Evolutionary conservation across 2,113 vertebrate species (phyloP).

Genomic region (Xenopus tropicalis): UCB_Xtro_10.0 CM004450.2:11978001-11978500

Average conservation of each 20-base stretch:
- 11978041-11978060: no score
- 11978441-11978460: conserved; percentile 51
- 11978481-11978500: conserved; percentile 7
- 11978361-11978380: conserved; percentile 69
- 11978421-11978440: conserved; percentile 66
- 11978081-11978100: no score
- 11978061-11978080: no score
- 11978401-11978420: conserved; percentile 62
- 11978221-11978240: neutral
- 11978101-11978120: no score
- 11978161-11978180: no score
- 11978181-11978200: no score
- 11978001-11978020: no score
- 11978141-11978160: no score
- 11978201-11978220: neutral
- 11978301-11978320: conserved; percentile 65
- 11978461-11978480: neutral
- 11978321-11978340: conserved; percentile 65
- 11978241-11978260: conserved; percentile 29
- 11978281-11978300: conserved; percentile 54
- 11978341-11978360: conserved; percentile 56
- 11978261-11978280: conserved; percentile 71
- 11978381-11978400: conserved; percentile 71
- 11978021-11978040: no score
- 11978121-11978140: no score